These are phyloP conservation scores for Enteromius fasciolatus DNA, from an alignment of 2,797 vertebrate species.

Conservation along the genomic window DNA sequence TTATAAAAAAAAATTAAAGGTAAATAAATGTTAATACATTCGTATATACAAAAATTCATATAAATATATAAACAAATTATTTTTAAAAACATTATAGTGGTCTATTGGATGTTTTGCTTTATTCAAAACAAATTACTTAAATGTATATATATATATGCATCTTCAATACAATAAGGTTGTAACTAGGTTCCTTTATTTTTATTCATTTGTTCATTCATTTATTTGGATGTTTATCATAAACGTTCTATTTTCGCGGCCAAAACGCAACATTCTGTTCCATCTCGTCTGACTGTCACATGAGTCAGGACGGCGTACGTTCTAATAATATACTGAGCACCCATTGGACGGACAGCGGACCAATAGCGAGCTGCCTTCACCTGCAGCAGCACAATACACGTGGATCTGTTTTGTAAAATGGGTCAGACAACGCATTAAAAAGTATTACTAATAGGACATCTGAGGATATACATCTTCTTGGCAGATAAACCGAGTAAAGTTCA, in stretches of 20 bases:
- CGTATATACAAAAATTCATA: background rate
- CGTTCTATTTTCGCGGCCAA: background rate
- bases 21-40: background rate
- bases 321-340: constrained; percentile 4
- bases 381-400: constrained; percentile 33
- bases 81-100: too few relatives aligned
- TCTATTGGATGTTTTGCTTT: background rate
- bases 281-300: background rate
- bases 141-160: background rate
- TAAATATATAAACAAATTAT: background rate
- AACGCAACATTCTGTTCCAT: background rate
- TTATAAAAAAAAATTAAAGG: background rate
- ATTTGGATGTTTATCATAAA: background rate
- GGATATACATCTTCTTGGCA: background rate
- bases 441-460: background rate
- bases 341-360: constrained; percentile 41
- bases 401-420: constrained; percentile 36
- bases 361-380: background rate
- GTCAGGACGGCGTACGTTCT: background rate
- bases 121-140: too few relatives aligned
- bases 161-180: background rate
- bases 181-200: background rate
- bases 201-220: too few relatives aligned
- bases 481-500: background rate
- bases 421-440: background rate